phyloP scores from a whole-genome alignment of 1,140 invertebrate species.

The Carposina sasakii region DNA sequence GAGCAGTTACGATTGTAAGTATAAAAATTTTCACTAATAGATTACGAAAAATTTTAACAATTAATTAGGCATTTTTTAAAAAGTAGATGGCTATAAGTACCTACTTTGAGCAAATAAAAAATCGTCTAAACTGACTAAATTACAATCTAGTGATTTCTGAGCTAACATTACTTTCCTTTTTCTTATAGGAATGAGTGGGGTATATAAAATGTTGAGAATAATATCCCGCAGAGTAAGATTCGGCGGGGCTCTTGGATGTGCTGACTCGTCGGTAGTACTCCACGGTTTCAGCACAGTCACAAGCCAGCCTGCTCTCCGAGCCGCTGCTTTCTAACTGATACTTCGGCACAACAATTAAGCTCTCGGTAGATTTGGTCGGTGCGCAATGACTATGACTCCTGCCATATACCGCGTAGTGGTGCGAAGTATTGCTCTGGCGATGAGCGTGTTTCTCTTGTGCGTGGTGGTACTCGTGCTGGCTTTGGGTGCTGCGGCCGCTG shows the following conservation, averaged over 20 bases:
- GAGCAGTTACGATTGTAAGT: too few relatives aligned
- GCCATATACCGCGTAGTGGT: slow-evolving; percentile 57
- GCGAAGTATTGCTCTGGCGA: slow-evolving; percentile 66
- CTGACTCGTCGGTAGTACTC: slow-evolving; percentile 66
- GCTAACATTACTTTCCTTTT: slow-evolving; percentile 69
- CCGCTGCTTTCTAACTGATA: slow-evolving; percentile 74
- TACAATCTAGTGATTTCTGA: slow-evolving; percentile 75
- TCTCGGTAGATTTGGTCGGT: slow-evolving; percentile 85
- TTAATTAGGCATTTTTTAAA: too few relatives aligned
- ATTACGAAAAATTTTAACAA: too few relatives aligned
- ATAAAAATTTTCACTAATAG: too few relatives aligned
- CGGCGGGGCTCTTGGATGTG: slow-evolving; percentile 52
- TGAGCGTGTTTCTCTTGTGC: slow-evolving; percentile 63
- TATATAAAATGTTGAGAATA: slow-evolving; percentile 69
- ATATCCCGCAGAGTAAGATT: slow-evolving; percentile 64
- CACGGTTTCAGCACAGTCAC: slow-evolving; percentile 77
- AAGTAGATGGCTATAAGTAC: too few relatives aligned
- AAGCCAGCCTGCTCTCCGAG: slow-evolving; percentile 77
- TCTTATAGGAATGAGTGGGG: slow-evolving; percentile 63
- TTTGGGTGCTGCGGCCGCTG: slow-evolving; percentile 63
- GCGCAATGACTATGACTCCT: slow-evolving; percentile 60
- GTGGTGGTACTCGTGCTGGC: slow-evolving; percentile 67
- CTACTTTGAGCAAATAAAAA: slow-evolving; percentile 17
- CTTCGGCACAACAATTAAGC: slow-evolving; percentile 77
- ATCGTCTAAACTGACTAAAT: slow-evolving; percentile 17